Evolutionary conservation across 2,888 invertebrate genomes (phyloP), one percentile per base, ranked within the genome.

Genomic region (Digitonthophagus gazella): DNA sequence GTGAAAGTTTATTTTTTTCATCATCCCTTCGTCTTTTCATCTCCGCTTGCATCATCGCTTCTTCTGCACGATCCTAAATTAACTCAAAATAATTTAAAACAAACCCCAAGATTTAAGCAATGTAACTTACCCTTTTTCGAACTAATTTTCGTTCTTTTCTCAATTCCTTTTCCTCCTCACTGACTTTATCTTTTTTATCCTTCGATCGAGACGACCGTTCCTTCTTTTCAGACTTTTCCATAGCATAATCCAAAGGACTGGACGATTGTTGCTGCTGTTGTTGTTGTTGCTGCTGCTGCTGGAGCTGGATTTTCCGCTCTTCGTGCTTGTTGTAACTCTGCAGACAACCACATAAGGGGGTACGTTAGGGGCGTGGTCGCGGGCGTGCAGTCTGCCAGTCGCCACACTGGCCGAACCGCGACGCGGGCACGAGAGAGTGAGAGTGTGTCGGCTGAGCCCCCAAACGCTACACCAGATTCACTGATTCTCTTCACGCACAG

Each of bases 1-100:
- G 91, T 68, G 87, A 85, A 58, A 64, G 64, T 71, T 77, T 83
- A 92, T 91, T 89, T 87, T 90, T 90, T 79, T 91, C 91, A 80
- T 93, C 93, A 74, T 93, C 93, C 75, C 93, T 89, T 67, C 93
- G 86, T 73, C 93, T 85, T 80, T 93, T 93, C 78, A 92, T 89
- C 80, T 93, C 93, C 61, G 87, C 83, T 74, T 80, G 80, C 44
- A 86, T 79, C 20, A 86, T 80, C 0, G 88, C 84, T 78, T 93
- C 93, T 69, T 93, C 93, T 15, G 88, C 83, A 76, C 93, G 88
- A 79, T 93, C 93, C 91, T 91, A 57, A 55, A 16, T 58, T 67
- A 8, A 67, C 15, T 54, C 64, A 58, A 67, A 16, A 64, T 15
- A 58, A 63, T 58, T 28, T 15, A 65, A 56, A 70, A 44, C 57